Evolutionary conservation across 53 echinoderm and acorn worm genomes (phyloP).

Genomic region (Antedon mediterranea): DNA sequence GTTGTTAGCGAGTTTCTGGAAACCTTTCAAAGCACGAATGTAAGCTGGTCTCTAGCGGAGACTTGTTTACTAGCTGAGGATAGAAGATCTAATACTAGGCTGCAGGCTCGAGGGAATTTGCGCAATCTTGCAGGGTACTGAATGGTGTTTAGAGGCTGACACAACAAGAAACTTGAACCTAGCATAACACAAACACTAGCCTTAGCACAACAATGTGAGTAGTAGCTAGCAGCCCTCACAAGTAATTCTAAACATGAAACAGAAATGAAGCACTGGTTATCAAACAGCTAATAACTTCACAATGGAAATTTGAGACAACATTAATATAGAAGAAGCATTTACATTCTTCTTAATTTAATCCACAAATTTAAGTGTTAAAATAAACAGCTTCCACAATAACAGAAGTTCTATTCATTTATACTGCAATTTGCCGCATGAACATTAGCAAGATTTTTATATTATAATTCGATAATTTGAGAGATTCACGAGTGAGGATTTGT

Average conservation of each 20-base stretch:
- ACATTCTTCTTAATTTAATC: too few relatives aligned
- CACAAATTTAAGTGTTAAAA: too few relatives aligned
- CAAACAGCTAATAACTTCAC: background rate
- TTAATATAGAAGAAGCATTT: too few relatives aligned
- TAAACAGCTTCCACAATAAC: too few relatives aligned
- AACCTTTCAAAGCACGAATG: background rate
- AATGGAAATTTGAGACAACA: background rate
- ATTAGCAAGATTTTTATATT: too few relatives aligned
- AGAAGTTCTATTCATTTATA: too few relatives aligned
- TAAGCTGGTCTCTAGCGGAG: background rate
- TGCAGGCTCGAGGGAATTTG: background rate
- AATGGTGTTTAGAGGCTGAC: background rate
- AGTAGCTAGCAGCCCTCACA: background rate
- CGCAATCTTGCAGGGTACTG: background rate
- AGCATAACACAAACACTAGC: background rate
- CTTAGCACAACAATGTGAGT: background rate
- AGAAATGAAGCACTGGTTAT: background rate
- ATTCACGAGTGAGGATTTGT: too few relatives aligned
- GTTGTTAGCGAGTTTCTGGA: background rate
- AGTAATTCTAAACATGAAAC: background rate
- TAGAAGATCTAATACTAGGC: background rate
- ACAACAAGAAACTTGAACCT: background rate
- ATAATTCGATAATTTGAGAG: too few relatives aligned
- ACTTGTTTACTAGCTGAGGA: background rate
- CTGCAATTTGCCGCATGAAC: too few relatives aligned